A percentile compares a stretch with the other conserved stretches of the same genome.
Conservation (phyloP, 2,113 vertebrate species). For the Macrotis lagotis region DNA sequence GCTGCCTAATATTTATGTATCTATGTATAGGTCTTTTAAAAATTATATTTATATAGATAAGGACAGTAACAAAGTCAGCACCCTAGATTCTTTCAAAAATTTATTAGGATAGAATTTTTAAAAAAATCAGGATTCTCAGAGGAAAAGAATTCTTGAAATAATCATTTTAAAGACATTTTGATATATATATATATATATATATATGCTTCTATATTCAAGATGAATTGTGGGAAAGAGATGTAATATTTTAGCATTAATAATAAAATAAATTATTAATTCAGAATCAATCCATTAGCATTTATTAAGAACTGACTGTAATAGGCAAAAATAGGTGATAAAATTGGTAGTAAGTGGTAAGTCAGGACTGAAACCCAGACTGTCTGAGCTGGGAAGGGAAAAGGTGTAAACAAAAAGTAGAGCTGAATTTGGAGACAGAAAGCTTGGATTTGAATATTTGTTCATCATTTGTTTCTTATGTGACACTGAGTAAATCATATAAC, state of each 20-base stretch:
- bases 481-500: not conserved
- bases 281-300: not conserved
- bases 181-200: no score
- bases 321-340: not conserved
- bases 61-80: not conserved
- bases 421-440: not conserved
- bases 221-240: not conserved
- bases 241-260: not conserved
- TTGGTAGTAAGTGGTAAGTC: not conserved
- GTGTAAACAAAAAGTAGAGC: not conserved
- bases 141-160: conserved; percentile 33
- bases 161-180: conserved; percentile 24
- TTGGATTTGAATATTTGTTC: not conserved
- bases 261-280: not conserved
- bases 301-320: not conserved
- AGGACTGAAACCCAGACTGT: not conserved
- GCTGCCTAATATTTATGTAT: not conserved
- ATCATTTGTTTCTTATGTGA: not conserved
- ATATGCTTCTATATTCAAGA: not conserved
- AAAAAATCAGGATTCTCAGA: conserved; percentile 30
- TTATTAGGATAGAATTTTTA: not conserved
- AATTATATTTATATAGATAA: not conserved
- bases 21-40: no score
- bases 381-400: not conserved
- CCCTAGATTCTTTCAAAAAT: not conserved